phyloP scores from a whole-genome alignment of 2,113 vertebrate species.

The Sturnira hondurensis region DNA sequence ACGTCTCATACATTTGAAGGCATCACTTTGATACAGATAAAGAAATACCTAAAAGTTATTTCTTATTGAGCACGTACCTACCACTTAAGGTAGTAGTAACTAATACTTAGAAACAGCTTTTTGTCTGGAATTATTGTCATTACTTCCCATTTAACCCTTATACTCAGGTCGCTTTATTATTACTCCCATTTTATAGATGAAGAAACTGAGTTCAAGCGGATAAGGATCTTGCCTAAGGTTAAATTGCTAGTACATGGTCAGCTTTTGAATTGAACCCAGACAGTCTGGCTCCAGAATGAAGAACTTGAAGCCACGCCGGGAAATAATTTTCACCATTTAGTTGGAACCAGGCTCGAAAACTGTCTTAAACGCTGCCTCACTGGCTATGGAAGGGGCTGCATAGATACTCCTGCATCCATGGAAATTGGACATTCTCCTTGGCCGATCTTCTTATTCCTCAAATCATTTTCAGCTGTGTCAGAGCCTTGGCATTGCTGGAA shows the following conservation, averaged over 20 bases:
- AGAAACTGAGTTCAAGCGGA: not conserved
- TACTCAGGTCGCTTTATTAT: not conserved
- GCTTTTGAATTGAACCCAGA: constrained; percentile 36
- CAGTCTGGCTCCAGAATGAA: constrained; percentile 45
- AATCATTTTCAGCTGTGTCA: constrained; percentile 68
- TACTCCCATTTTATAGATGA: constrained; percentile 32
- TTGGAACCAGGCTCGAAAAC: constrained; percentile 52
- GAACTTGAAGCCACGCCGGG: constrained; percentile 38
- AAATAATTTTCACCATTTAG: constrained; percentile 59
- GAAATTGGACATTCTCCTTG: constrained; percentile 65
- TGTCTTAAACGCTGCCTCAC: constrained; percentile 32
- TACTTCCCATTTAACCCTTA: not conserved
- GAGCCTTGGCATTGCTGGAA: constrained; percentile 46
- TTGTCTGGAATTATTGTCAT: not conserved
- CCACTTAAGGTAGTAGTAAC: not conserved
- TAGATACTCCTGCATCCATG: constrained; percentile 51
- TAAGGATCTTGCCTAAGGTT: constrained; percentile 4
- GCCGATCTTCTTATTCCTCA: constrained; percentile 43
- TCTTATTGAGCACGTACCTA: not conserved
- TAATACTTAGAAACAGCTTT: not conserved
- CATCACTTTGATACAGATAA: not conserved
- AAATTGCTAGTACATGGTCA: not conserved
- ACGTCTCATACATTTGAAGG: not conserved
- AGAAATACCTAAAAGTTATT: not conserved
- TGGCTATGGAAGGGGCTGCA: not conserved